phyloP scores from a whole-genome alignment of 2,797 vertebrate species.

The Lepus oiostolus region DNA sequence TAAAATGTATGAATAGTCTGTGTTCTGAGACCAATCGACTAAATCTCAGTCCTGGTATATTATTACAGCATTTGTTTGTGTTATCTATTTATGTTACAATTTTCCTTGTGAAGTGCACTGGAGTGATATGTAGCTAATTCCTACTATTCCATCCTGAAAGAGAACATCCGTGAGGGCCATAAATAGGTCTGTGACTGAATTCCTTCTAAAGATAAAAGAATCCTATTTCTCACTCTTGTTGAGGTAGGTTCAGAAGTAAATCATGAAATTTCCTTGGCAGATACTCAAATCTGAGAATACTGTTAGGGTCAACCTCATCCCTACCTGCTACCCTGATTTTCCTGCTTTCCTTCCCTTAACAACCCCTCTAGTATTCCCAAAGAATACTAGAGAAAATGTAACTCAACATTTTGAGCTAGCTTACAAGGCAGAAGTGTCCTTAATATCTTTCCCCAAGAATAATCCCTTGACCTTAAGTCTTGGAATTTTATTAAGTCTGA shows the following conservation, averaged over 20 bases:
- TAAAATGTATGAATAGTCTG: constrained; percentile 24
- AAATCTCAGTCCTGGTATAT: neutral
- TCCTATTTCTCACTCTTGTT: constrained; percentile 12
- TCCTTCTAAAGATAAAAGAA: constrained; percentile 59
- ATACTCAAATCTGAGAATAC: constrained; percentile 48
- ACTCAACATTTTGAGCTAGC: neutral
- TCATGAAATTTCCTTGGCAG: constrained; percentile 62
- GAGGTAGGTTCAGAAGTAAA: constrained; percentile 20
- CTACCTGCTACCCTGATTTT: constrained; percentile 14
- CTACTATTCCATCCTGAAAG: neutral
- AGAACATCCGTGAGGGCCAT: neutral
- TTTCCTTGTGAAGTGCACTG: neutral
- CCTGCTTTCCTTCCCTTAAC: neutral
- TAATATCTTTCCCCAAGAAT: neutral
- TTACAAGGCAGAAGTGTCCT: neutral
- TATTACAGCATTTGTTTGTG: constrained; percentile 14
- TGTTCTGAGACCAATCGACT: neutral
- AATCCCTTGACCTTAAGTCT: neutral
- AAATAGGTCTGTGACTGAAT: constrained; percentile 29
- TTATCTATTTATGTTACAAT: constrained; percentile 45
- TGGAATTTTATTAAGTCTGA: neutral
- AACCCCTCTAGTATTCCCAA: neutral
- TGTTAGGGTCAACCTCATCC: neutral
- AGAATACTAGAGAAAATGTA: neutral
- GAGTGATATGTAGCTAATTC: constrained; percentile 16